These are phyloP conservation scores for Lethrus apterus DNA, from an alignment of 1,140 invertebrate genomes.

Conservation along the genomic window DNA sequence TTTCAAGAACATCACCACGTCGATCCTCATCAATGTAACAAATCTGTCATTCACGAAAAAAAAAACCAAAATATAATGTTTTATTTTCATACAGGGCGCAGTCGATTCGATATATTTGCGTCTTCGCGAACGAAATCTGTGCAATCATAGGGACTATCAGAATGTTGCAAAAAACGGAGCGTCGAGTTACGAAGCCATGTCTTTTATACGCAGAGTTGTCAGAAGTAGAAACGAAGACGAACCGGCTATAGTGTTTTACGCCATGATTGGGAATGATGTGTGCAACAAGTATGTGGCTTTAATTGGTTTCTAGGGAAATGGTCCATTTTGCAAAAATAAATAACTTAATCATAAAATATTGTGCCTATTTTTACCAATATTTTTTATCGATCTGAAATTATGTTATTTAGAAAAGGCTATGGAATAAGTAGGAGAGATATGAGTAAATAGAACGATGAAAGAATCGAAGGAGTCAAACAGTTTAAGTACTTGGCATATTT, in stretches of 20 bases:
- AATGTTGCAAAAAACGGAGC: constrained; percentile 47
- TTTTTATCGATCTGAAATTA: too few relatives aligned
- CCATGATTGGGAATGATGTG: constrained; percentile 48
- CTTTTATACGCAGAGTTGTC: constrained; percentile 35
- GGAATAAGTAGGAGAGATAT: too few relatives aligned
- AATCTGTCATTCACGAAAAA: too few relatives aligned
- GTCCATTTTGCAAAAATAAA: constrained; percentile 10
- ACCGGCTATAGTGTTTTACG: constrained; percentile 44
- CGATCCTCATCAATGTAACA: too few relatives aligned
- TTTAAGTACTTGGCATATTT: too few relatives aligned
- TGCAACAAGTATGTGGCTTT: constrained; percentile 43
- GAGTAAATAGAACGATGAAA: too few relatives aligned
- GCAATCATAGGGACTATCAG: constrained; percentile 49
- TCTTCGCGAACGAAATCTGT: constrained; percentile 38
- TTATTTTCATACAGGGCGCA: constrained; percentile 23
- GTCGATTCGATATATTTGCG: constrained; percentile 32
- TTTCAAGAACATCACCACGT: too few relatives aligned
- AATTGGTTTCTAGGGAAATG: too few relatives aligned
- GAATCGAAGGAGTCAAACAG: too few relatives aligned
- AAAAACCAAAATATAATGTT: constrained; percentile 15
- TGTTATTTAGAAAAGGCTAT: too few relatives aligned
- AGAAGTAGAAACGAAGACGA: constrained; percentile 38
- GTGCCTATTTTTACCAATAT: constrained; percentile 27
- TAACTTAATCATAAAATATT: background rate
- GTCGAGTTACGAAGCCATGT: constrained; percentile 25